These are phyloP conservation scores for Oopsacas minuta DNA, from an alignment of 37 sponge, comb jelly and placozoan genomes.

Conservation along the genomic window DNA sequence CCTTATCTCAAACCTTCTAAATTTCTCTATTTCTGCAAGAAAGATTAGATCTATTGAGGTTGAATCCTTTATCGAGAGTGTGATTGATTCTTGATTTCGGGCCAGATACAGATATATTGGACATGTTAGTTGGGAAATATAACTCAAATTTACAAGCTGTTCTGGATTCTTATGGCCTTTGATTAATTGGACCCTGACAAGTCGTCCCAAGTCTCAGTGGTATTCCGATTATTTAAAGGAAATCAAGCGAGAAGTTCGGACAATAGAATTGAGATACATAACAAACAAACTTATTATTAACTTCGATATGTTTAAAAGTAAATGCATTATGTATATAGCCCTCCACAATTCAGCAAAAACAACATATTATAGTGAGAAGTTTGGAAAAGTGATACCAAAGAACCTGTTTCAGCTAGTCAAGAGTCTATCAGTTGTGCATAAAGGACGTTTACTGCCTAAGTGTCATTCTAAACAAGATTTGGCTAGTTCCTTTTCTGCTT, in stretches of 20 bases:
- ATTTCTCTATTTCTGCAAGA: too few species aligned
- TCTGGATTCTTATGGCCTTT: too few species aligned
- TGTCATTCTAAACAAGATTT: not conserved
- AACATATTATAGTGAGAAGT: not conserved
- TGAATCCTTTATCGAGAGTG: too few species aligned
- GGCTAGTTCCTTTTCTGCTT: not conserved
- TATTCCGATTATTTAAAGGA: not conserved
- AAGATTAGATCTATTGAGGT: too few species aligned
- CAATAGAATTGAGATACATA: not conserved
- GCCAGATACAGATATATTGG: too few species aligned
- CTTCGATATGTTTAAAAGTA: not conserved
- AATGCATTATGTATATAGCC: not conserved
- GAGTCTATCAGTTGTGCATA: not conserved
- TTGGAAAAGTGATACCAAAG: not conserved
- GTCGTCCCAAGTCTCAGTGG: too few species aligned
- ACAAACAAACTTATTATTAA: not conserved
- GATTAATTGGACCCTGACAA: too few species aligned
- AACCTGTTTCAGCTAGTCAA: not conserved
- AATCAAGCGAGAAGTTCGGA: not conserved
- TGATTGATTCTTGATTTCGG: too few species aligned
- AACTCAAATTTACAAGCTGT: too few species aligned
- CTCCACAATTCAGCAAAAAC: not conserved
- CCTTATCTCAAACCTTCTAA: too few species aligned
- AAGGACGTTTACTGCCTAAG: not conserved
- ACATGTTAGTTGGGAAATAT: too few species aligned